Evolutionary conservation across 1,140 invertebrate species (phyloP), one percentile per base, ranked within the genome.

Genomic region (Ceratina japonica): DNA sequence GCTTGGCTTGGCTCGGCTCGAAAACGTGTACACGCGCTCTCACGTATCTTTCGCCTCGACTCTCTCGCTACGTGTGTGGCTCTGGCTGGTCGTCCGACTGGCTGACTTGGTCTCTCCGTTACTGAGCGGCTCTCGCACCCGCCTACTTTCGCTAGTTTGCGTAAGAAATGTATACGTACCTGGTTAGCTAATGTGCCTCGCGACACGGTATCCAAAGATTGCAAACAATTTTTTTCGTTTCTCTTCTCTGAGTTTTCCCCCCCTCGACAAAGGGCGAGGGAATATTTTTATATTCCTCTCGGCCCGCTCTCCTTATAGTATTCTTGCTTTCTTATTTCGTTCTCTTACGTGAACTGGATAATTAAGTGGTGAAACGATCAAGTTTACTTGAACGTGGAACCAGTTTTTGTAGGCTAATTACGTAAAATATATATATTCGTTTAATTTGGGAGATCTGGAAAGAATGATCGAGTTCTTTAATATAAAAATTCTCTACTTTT

Each of bases 131-230:
- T 75, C 84, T 86, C 84, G 80, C 69, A 75, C 80, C 87, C 84
- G 88, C 87, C 87, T 89, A 90, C 89, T 90, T 90, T 90, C 88
- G 88, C 89, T 90, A 89, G 87, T 90, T 90, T 91, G 88, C 90
- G 88, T 91, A 90, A 90, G 86, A 89, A 86, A 83, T 64, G 75
- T 84, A 81, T 68, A 69, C 70, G 70, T 87, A 82, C 86, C 83
- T 74, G 79, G 79, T 89, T 90, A 88, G 80, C 86, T 89, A 89
- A 89, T 87, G 83, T 77, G 64, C 61, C 56, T 22, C 27, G 61
- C 49, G 64, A 83, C 56, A 69, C 59, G 37, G 44, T 83, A 83
- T 62, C 65, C 58, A 66, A 78, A 62, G 49, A 80, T 49, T 18
- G 52, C 18, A 22, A 2, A 49, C 61, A 66, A 62, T 49, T 62